Conservation (phyloP, 2,113 vertebrate species). For the Sturnus vulgaris region DNA sequence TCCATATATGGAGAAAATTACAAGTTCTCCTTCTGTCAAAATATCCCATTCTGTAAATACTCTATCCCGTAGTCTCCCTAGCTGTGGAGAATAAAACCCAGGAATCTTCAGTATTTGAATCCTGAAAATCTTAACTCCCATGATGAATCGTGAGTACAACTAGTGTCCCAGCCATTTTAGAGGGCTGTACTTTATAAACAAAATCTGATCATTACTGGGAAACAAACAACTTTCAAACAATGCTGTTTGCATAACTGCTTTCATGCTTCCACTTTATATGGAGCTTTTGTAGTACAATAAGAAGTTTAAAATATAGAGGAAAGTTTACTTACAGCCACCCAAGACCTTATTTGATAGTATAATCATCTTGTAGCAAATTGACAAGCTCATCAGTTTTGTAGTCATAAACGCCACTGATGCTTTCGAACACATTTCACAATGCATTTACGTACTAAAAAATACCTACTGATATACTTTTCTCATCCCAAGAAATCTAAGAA, state of each 20-base stretch:
- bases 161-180: neutral
- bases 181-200: neutral
- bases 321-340: neutral
- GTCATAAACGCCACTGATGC: neutral
- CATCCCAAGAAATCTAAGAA: neutral
- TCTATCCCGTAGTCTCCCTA: neutral
- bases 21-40: neutral
- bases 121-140: neutral
- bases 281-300: rapidly evolving
- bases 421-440: neutral
- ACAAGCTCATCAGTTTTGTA: neutral
- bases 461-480: neutral
- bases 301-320: neutral
- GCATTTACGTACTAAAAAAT: neutral
- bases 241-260: neutral
- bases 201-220: neutral
- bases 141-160: neutral
- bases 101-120: neutral
- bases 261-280: neutral
- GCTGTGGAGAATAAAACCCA: neutral
- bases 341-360: neutral
- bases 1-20: neutral
- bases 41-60: neutral
- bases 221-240: neutral
- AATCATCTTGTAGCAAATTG: neutral